These are phyloP conservation scores for Nixonia krombeini DNA, from an alignment of 1,140 invertebrate species.

Conservation along the genomic window DNA sequence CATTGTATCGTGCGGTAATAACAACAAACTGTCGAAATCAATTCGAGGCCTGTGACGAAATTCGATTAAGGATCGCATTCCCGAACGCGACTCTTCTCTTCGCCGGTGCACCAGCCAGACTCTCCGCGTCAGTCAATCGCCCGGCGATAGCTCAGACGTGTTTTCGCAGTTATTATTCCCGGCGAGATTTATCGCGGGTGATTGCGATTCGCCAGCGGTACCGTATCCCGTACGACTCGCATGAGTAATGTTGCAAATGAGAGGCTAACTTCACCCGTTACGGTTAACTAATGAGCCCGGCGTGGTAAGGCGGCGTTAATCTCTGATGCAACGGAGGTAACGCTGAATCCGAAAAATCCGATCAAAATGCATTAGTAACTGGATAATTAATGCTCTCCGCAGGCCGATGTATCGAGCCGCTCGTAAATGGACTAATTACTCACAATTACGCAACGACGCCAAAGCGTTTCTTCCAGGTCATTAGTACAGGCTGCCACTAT, in stretches of 20 bases:
- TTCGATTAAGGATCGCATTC: too few relatives aligned
- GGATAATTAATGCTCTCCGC: conserved; percentile 53
- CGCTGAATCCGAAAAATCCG: conserved; percentile 52
- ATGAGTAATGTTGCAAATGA: conserved; percentile 41
- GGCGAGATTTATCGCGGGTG: conserved; percentile 29
- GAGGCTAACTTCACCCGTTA: conserved; percentile 25
- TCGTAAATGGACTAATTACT: conserved; percentile 49
- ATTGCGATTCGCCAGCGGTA: conserved; percentile 23
- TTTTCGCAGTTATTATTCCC: conserved; percentile 17
- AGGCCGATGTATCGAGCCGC: conserved; percentile 13
- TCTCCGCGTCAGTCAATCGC: too few relatives aligned
- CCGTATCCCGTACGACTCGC: background rate
- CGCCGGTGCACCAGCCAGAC: too few relatives aligned
- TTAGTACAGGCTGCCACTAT: conserved; percentile 19
- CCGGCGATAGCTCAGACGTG: too few relatives aligned
- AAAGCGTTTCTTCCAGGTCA: conserved; percentile 22
- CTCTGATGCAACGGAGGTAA: conserved; percentile 49
- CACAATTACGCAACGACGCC: conserved; percentile 29
- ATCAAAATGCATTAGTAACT: conserved; percentile 67
- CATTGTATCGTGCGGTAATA: too few relatives aligned
- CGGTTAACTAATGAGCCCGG: conserved; percentile 58
- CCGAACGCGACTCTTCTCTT: too few relatives aligned
- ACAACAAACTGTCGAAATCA: too few relatives aligned
- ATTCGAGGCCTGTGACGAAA: too few relatives aligned
- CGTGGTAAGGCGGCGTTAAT: conserved; percentile 58